Conservation (phyloP, 2,797 vertebrate species). For the Lagorchestes hirsutus region DNA sequence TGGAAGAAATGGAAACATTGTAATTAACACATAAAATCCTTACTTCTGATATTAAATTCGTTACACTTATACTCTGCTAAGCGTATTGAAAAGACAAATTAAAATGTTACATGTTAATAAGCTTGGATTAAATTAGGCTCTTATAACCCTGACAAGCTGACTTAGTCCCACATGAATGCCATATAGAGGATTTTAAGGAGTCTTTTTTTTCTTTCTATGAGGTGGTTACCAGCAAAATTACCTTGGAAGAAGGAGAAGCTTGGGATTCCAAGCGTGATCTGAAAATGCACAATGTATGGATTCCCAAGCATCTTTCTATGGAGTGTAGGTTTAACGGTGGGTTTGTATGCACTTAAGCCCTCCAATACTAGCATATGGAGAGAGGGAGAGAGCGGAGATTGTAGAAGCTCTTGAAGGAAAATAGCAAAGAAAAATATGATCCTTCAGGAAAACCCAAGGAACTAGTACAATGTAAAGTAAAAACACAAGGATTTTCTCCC, state of each 20-base stretch:
- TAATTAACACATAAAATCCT: conserved; percentile 85
- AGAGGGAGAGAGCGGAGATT: conserved; percentile 38
- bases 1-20: conserved; percentile 82
- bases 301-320: not conserved
- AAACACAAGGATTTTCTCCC: accelerated
- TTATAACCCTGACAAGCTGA: conserved; percentile 61
- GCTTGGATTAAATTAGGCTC: conserved; percentile 71
- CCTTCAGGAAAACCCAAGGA: not conserved
- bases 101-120: conserved; percentile 76
- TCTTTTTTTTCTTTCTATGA: conserved; percentile 12
- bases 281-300: not conserved
- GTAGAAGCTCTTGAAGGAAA: conserved; percentile 42
- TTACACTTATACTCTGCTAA: conserved; percentile 71
- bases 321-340: not conserved
- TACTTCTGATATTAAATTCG: conserved; percentile 82
- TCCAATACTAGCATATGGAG: accelerated
- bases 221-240: conserved; percentile 44
- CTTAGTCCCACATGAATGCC: conserved; percentile 39
- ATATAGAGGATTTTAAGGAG: conserved; percentile 53
- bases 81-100: conserved; percentile 74
- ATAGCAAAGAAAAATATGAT: not conserved
- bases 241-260: not conserved
- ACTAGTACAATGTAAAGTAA: not conserved
- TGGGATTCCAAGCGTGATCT: conserved; percentile 7
- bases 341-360: not conserved